Conservation (phyloP, 2,888 invertebrate genomes). For the Athripsodes cinereus region DNA sequence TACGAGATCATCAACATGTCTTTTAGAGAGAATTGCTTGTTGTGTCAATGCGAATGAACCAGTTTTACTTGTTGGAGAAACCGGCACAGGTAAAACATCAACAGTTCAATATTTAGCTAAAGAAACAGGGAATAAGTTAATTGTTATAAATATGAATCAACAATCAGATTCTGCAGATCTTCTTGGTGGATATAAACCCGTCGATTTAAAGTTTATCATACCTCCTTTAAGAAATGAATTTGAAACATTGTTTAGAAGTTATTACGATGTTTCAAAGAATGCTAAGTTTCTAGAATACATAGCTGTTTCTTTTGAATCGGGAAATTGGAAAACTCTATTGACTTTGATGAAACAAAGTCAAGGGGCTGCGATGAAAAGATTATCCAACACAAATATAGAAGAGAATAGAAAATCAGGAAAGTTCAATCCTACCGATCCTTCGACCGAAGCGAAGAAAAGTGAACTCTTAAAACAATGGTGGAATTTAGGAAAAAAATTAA, state of each 20-base stretch:
- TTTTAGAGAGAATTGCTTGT: constrained; percentile 83
- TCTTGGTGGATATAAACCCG: constrained; percentile 95
- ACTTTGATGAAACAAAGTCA: constrained; percentile 71
- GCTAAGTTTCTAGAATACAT: constrained; percentile 75
- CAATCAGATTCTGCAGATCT: constrained; percentile 97
- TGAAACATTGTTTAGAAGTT: constrained; percentile 72
- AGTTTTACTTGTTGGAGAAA: constrained; percentile 93
- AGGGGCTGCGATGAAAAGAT: constrained; percentile 55
- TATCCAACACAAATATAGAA: constrained; percentile 30
- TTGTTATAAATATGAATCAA: constrained; percentile 98
- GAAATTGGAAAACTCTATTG: constrained; percentile 67
- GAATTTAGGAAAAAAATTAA: constrained; percentile 59
- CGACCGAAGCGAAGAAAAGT: constrained; percentile 34
- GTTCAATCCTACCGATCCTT: constrained; percentile 28
- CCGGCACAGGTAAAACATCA: constrained; percentile 97
- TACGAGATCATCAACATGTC: constrained; percentile 71
- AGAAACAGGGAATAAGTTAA: constrained; percentile 74
- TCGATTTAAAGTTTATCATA: constrained; percentile 80
- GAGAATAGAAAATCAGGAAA: constrained; percentile 19
- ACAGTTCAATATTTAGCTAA: constrained; percentile 87
- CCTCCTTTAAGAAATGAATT: constrained; percentile 78
- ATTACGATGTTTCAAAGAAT: constrained; percentile 73
- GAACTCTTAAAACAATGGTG: constrained; percentile 56
- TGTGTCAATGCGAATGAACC: constrained; percentile 82
- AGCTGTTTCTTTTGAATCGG: constrained; percentile 65